A percentile compares a stretch with the other conserved stretches of the same genome.
phyloP scores from a whole-genome alignment of 2,113 vertebrate genomes.

The Chlorodrepanis virens region DNA sequence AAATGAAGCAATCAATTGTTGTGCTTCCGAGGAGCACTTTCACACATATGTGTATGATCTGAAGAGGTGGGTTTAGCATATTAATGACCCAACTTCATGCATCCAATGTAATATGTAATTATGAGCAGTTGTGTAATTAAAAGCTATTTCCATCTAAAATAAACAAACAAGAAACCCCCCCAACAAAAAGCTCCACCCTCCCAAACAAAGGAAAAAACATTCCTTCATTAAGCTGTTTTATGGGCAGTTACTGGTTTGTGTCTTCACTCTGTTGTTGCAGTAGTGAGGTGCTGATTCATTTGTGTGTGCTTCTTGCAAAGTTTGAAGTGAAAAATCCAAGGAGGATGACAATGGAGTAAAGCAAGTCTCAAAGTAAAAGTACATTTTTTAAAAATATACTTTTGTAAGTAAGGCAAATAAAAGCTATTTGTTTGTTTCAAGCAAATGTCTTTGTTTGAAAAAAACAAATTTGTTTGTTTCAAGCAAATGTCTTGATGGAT shows the following conservation, averaged over 20 bases:
- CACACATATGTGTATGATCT: neutral
- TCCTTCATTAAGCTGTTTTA: neutral
- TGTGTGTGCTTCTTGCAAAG: neutral
- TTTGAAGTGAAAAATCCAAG: neutral
- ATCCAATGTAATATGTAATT: neutral
- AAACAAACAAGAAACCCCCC: accelerated
- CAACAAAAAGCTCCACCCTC: neutral
- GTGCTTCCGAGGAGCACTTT: neutral
- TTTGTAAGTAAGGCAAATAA: neutral
- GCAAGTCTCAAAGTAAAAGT: neutral
- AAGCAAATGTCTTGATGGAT: neutral
- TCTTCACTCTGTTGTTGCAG: neutral
- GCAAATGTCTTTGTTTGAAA: neutral
- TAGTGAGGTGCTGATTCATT: neutral
- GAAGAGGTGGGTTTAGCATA: neutral
- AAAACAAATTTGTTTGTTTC: neutral
- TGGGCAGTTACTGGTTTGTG: neutral
- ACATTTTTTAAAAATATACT: neutral
- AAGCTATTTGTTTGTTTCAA: neutral
- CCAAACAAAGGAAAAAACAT: neutral
- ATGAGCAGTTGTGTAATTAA: neutral
- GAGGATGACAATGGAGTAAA: neutral
- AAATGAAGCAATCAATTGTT: neutral
- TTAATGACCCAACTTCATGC: neutral
- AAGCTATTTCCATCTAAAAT: neutral